Evolutionary conservation across 2,888 invertebrate species (phyloP), one percentile per base, ranked within the genome.

Genomic region (Rhogogaster chlorosoma): DNA sequence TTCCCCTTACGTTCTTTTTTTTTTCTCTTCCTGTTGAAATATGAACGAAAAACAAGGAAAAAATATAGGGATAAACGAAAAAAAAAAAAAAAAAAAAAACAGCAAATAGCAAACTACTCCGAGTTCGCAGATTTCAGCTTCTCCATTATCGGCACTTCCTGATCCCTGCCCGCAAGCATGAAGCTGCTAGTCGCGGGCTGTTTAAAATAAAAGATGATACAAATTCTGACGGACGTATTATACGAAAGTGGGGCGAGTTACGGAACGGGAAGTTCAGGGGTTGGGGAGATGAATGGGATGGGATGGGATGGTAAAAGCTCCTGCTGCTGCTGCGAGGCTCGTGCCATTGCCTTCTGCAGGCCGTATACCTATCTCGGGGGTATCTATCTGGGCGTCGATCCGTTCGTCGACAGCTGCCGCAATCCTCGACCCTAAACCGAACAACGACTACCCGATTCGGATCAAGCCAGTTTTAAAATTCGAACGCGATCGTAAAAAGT

Each of bases 301-400:
- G 77, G 53, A 53, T 53, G 80, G 38, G 57, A 38, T 57, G 61
- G 61, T 7, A 53, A 53, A 49, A n/a, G 53, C 53, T 53, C n/a
- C 53, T 53, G 6, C 53, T 53, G 53, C 53, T 53, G 80, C 80
- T 61, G 57, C 12, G n/a, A 61, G 80, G 80, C 80, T 80, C 80
- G 80, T 80, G 80, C 80, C 78, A 78, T 78, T 78, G 78, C 78
- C 57, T 61, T 45, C 78, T 32, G 42, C 45, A 12, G 77, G 26
- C 9, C 26, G 53, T 77, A 45, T 45, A 45, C 45, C 45, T 45
- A 77, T 77, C 77, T 77, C 77, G 77, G 77, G 77, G 49, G 77
- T 77, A 77, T 77, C 77, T 78, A 53, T 53, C 53, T 53, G 77
- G 53, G n/a, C 78, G 78, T 78, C 78, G 78, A n/a, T 36, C 75